These are phyloP conservation scores for Pseudomyrmex pallidus DNA, from an alignment of 1,140 invertebrate species.

Conservation along the genomic window DNA sequence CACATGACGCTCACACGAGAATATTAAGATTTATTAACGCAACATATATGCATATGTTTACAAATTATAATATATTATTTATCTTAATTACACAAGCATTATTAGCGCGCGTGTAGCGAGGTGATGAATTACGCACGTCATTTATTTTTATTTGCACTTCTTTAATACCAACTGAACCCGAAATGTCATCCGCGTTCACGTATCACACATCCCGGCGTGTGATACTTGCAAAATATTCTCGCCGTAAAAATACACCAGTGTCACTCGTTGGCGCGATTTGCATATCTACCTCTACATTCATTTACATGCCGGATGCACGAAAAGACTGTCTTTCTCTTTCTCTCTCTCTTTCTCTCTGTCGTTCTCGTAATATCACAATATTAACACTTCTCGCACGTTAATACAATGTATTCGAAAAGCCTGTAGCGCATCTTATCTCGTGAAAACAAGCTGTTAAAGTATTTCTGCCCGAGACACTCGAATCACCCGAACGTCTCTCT, in stretches of 20 bases:
- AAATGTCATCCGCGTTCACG: conserved; percentile 22
- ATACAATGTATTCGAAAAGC: background rate
- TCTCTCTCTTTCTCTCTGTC: background rate
- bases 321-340: conserved; percentile 21
- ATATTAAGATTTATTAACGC: background rate
- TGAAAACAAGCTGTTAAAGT: background rate
- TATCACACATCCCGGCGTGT: conserved; percentile 3
- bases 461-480: conserved; percentile 27
- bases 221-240: conserved; percentile 38
- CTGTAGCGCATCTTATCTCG: background rate
- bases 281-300: conserved; percentile 52
- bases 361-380: conserved; percentile 36
- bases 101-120: background rate
- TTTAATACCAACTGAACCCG: conserved; percentile 8
- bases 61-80: conserved; percentile 12
- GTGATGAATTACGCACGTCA: background rate
- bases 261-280: conserved; percentile 46
- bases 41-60: background rate
- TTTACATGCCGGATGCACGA: conserved; percentile 53
- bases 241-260: conserved; percentile 39
- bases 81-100: background rate
- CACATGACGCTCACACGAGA: background rate
- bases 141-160: conserved; percentile 1
- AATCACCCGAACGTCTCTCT: conserved; percentile 4
- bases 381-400: conserved; percentile 23